Evolutionary conservation across 2,113 vertebrate species (phyloP), one percentile per base, ranked within the genome.

Genomic region (Nothobranchius furzeri): DNA sequence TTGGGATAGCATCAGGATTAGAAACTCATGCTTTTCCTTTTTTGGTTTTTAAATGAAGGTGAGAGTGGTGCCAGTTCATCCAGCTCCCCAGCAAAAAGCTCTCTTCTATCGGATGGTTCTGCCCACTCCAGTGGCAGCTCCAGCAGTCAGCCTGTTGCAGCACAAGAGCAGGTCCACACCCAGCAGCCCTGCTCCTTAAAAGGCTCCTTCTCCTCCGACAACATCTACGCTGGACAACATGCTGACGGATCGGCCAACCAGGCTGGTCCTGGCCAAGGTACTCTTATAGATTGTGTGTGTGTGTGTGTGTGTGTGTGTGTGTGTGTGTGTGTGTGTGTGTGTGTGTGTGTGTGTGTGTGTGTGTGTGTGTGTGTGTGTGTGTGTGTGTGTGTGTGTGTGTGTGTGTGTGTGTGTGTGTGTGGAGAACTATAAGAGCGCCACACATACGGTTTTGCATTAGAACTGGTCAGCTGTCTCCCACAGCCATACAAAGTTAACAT

Each of bases 181-280:
- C 95, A 98, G 90, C 98, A 99, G 84, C 98, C 98, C 12, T 98
- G 98, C 89, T 99, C 97, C 24, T 89, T 98, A 88, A 98, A 97
- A 84, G 95, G 95, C 85, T 98, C 98, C 7, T 88, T 99, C 82
- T 98, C 96, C 68, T 95, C 96, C 14, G 98, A 99, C 91, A 92
- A 92, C 84, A 95, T 99, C 92, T 96, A 95, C 78, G 90, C 94
- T 17, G 94, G 96, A 69, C 89, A 93, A 73, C 95, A 93, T 77
- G 89, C 90, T 9, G 96, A 98, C 6, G 92, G 90, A 75, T 89
- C 78, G 4, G 55, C 81, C 52, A 79, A 84, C 62, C 87, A 85
- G 54, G 70, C 83, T 17, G 76, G 75, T 37, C 72, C 79, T 54
- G 86, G 74, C 45, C 90, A 90, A 92, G 92, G 92, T 93, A 92